Evolutionary conservation across 1,140 invertebrate species (phyloP).

Genomic region (Drosophila bocki): DNA sequence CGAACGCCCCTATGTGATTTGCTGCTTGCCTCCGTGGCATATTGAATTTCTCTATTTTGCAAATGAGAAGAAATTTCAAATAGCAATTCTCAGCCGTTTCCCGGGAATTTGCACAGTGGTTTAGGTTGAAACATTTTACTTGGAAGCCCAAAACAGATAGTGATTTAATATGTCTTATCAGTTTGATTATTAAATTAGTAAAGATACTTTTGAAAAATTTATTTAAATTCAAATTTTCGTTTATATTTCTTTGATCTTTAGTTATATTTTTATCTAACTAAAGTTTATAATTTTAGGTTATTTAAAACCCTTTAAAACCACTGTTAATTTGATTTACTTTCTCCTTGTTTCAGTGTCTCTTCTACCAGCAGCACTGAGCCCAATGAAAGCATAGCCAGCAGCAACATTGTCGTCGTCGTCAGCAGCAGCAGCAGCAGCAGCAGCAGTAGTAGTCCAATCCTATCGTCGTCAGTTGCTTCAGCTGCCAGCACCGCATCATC

Average conservation of each 20-base stretch:
- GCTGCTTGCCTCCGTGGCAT: conserved; percentile 29
- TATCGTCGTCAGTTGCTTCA: conserved; percentile 20
- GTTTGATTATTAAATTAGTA: background rate
- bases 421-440: conserved; percentile 37
- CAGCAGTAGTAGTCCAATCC: conserved; percentile 24
- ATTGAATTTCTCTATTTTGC: conserved; percentile 53
- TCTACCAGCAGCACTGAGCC: conserved; percentile 60
- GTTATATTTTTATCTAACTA: background rate
- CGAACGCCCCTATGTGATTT: conserved; percentile 56
- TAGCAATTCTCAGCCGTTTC: background rate
- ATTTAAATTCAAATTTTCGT: background rate
- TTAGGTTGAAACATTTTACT: background rate
- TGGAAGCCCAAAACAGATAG: background rate
- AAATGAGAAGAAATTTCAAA: conserved; percentile 33
- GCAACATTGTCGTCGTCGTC: conserved; percentile 37
- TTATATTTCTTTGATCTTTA: background rate
- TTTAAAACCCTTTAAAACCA: background rate
- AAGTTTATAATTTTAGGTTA: background rate
- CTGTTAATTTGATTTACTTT: conserved; percentile 25
- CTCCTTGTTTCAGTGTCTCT: conserved; percentile 45
- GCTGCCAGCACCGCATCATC: conserved; percentile 10
- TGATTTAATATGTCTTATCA: background rate
- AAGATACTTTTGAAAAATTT: background rate
- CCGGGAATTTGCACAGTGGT: conserved; percentile 24
- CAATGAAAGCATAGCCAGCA: conserved; percentile 41